Conservation (phyloP, 2,888 invertebrate species). For the Cheilosia urbana region DNA sequence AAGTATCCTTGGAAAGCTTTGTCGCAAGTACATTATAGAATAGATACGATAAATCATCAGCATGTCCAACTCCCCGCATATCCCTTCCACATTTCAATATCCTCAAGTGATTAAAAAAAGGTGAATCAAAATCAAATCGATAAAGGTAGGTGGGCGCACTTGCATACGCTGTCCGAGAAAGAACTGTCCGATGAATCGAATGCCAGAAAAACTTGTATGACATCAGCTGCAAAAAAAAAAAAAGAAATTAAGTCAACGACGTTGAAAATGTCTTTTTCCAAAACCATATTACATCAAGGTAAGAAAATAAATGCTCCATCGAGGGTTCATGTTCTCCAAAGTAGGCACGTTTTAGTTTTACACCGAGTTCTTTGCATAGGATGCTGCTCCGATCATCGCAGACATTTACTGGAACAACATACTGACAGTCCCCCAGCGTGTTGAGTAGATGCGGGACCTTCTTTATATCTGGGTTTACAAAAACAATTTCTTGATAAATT, state of each 20-base stretch:
- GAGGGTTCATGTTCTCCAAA: constrained; percentile 80
- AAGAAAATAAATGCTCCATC: constrained; percentile 79
- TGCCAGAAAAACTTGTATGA: constrained; percentile 79
- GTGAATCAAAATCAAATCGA: constrained; percentile 82
- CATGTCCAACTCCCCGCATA: constrained; percentile 81
- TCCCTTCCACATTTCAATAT: constrained; percentile 80
- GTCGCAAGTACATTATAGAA: constrained; percentile 79
- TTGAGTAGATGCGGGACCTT: constrained; percentile 75
- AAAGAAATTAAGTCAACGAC: not conserved
- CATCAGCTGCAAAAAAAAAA: constrained; percentile 78
- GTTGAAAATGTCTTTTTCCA: not conserved
- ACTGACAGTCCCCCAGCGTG: constrained; percentile 77
- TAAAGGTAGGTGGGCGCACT: constrained; percentile 81
- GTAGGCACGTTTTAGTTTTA: constrained; percentile 79
- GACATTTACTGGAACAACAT: constrained; percentile 79
- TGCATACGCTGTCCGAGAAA: constrained; percentile 79
- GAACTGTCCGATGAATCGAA: constrained; percentile 79
- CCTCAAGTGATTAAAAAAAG: constrained; percentile 80
- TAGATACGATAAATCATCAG: constrained; percentile 81
- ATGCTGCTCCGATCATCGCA: constrained; percentile 75
- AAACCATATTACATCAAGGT: constrained; percentile 78
- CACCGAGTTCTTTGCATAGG: constrained; percentile 77
- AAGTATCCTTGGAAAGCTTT: constrained; percentile 79
- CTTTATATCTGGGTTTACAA: constrained; percentile 75
- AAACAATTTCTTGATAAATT: not conserved